Evolutionary conservation across 2,888 invertebrate species (phyloP).

Genomic region (Anagyrus pseudococci): DNA sequence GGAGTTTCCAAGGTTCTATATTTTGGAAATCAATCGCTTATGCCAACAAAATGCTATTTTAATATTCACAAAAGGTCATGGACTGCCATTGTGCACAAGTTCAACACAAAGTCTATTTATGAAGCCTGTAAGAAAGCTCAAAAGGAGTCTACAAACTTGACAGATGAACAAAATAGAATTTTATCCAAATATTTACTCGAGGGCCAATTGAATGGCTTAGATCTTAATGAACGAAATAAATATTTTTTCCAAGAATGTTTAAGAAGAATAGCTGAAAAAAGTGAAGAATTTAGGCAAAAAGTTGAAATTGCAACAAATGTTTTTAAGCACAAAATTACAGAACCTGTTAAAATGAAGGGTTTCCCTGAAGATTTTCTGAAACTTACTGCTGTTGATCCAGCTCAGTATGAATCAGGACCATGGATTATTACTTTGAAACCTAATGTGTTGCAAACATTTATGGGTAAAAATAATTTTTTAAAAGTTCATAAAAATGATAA

Average conservation of each 20-base stretch:
- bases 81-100: conserved; percentile 77
- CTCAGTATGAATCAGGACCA: conserved; percentile 73
- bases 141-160: conserved; percentile 59
- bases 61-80: conserved; percentile 82
- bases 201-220: conserved; percentile 83
- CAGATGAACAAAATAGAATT: conserved; percentile 73
- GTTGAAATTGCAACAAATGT: conserved; percentile 70
- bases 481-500: not conserved
- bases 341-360: conserved; percentile 72
- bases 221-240: conserved; percentile 67
- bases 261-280: conserved; percentile 58
- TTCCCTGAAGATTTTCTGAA: conserved; percentile 76
- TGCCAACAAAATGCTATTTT: conserved; percentile 80
- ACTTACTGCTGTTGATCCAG: conserved; percentile 70
- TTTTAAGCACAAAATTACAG: conserved; percentile 73
- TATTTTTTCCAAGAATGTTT: not conserved
- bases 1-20: conserved; percentile 86
- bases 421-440: conserved; percentile 84
- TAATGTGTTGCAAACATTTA: conserved; percentile 74
- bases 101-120: conserved; percentile 74
- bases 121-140: conserved; percentile 70
- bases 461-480: conserved; percentile 59
- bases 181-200: conserved; percentile 82
- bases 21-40: conserved; percentile 77
- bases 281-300: conserved; percentile 72